A percentile compares a stretch with the other conserved stretches of the same genome.
phyloP scores from a whole-genome alignment of 2,113 vertebrate species.

The Phrynosoma platyrhinos region DNA sequence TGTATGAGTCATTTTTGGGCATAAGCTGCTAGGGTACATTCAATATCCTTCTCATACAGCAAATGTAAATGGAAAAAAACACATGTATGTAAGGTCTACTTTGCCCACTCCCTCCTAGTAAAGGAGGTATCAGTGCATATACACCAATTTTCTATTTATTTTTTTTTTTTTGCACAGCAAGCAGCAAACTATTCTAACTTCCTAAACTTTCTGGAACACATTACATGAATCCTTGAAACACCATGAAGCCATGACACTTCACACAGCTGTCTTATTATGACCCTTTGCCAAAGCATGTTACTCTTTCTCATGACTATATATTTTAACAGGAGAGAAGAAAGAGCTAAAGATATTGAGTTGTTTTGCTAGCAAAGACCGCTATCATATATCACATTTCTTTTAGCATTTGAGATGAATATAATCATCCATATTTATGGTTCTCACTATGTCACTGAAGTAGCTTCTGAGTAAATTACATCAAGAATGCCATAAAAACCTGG shows the following conservation, averaged over 20 bases:
- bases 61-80: not conserved
- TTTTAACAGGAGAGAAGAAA: slow-evolving; percentile 17
- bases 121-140: not conserved
- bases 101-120: too few relatives aligned
- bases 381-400: slow-evolving; percentile 36
- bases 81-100: too few relatives aligned
- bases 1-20: not conserved
- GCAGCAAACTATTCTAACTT: too few relatives aligned
- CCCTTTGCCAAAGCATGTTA: not conserved
- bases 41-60: not conserved
- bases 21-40: not conserved
- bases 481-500: slow-evolving; percentile 17
- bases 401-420: slow-evolving; percentile 34
- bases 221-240: not conserved
- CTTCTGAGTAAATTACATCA: slow-evolving; percentile 35
- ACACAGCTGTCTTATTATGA: not conserved
- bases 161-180: too few relatives aligned
- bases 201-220: not conserved
- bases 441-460: slow-evolving; percentile 29
- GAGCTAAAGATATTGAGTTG: slow-evolving; percentile 18
- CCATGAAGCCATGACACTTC: not conserved
- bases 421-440: slow-evolving; percentile 46
- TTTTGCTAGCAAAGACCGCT: slow-evolving; percentile 19
- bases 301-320: slow-evolving; percentile 18
- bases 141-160: not conserved